Percentiles rank a stretch among this genome's conserved stretches.
Evolutionary conservation across 2,113 vertebrate species (phyloP).

Genomic region (Ictalurus furcatus): DNA sequence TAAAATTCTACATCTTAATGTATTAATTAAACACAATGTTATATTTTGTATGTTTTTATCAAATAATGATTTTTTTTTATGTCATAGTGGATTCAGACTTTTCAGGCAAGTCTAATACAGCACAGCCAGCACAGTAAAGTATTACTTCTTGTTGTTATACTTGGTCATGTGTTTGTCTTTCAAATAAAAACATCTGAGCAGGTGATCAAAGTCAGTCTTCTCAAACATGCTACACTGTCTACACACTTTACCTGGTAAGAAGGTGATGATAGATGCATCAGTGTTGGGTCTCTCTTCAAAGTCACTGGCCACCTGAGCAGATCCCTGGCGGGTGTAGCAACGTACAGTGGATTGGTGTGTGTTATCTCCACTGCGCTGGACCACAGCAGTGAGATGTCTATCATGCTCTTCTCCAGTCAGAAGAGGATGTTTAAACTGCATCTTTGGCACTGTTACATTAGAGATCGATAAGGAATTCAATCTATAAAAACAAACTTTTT

Average conservation of each 20-base stretch:
- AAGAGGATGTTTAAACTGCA: constrained; percentile 85
- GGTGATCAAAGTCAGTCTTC: background rate
- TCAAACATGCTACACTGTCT: background rate
- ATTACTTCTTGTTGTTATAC: background rate
- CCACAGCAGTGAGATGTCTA: constrained; percentile 71
- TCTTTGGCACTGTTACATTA: constrained; percentile 80
- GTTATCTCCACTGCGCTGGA: constrained; percentile 85
- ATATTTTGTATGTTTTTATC: background rate
- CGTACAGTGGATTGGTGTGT: constrained; percentile 80
- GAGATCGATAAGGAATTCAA: background rate
- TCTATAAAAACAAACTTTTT: too few species aligned
- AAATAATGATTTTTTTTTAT: too few species aligned
- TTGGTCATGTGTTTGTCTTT: background rate
- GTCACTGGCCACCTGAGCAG: constrained; percentile 89
- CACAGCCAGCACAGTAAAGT: background rate
- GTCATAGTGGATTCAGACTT: background rate
- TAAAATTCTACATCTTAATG: background rate
- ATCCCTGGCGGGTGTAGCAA: constrained; percentile 89
- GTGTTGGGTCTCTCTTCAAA: constrained; percentile 92
- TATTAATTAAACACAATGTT: background rate
- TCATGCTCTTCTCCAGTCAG: constrained; percentile 81
- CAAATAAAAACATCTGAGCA: background rate
- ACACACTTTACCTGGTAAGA: constrained; percentile 80
- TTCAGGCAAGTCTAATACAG: background rate
- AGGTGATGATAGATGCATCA: constrained; percentile 81